Evolutionary conservation across 1,140 invertebrate species (phyloP), one percentile per base, ranked within the genome.

Genomic region (Asbolus verrucosus): DNA sequence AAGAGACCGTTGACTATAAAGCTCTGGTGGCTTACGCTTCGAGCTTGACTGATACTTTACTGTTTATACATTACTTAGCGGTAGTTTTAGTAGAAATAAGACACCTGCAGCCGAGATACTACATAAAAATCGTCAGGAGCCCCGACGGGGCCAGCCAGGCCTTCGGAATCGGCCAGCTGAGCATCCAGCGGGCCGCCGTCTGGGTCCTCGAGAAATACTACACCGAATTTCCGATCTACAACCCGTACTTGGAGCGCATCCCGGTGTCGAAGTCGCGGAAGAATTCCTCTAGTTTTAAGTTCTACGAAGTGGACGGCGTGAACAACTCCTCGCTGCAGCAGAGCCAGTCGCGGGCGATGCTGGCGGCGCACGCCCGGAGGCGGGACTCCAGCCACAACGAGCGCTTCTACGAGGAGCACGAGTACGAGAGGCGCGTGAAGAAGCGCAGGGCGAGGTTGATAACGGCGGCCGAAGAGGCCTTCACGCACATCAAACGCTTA

Each of bases 321-420:
- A 89, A 91, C 31, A 91, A 87, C 72, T 84, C 89, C n/a, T 87
- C 88, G 46, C 84, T 89, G 70, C 88, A 91, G 62, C 85, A 89
- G 38, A 87, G 88, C 13, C 87, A 89, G 72, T 87, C 83, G 1
- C 81, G 88, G 46, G 87, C 90, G 6, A 87, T 92, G 68, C 82
- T 93, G 66, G 88, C 89, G 3, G 87, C 89, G 0, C 90, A 91
- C 79, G 86, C 90, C 0, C 80, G 89, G 3, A 85, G 94, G 11
- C 87, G 94, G 15, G 87, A 95, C 76, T 89, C 90, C 2, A 93
- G 94, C 76, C 96, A 98, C 83, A 98, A 98, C 82, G 97, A 98
- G 81, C 86, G 95, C 11, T 98, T 98, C 81, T 97, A 98, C 80
- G 96, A 98, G 82, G 96, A 99, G 82, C 93, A 97, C 78, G 97